Base-by-base conservation (phyloP, 2,888 invertebrate genomes). In the Drosophila flavopinicola region DNA sequence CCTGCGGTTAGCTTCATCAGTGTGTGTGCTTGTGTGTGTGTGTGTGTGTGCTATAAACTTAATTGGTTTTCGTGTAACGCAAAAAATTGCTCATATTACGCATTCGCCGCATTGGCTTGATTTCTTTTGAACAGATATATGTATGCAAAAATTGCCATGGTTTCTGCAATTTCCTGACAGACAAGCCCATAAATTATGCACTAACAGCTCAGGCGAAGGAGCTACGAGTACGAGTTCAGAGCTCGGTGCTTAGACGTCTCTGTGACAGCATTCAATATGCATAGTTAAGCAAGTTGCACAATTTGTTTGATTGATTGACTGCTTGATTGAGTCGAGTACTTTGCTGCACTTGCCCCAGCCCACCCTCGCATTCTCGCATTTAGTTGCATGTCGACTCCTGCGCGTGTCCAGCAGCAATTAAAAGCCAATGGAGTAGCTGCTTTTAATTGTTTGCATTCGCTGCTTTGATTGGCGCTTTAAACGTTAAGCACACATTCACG, bases 261-360 rank as follows among this genome's bases (percentile, higher is more conserved):
- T 68, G 65, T 73, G 85, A 85, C 85, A 74, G 67, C 53, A 70
- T 70, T 79, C 74, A 68, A 78, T 85, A 70, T 85, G 80, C 85
- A 85, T 75, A 68, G 76, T 59, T 70, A 64, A 69, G 73, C 60
- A 65, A 75, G 76, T 85, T 85, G 66, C 66, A 66, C 78, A 78
- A 75, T 82, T 79, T 75, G 61, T 56, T 70, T 78, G 85, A 85
- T 82, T 85, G 80, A 80, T 75, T 78, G 78, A 82, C 72, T 84
- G 60, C 54, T 44, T 66, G 80, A 80, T 77, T 76, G 80, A 79
- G 59, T 24, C 41, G 44, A 68, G 49, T 38, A 37, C 41, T 20
- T 20, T 38, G 44, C 24, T 35, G 24, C 45, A 27, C 41, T 4
- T 15, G 3, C 13, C 4, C 20, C 29, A 24, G 17, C n/a, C 11